Conservation (phyloP, 2,888 invertebrate genomes). For the Slavum lentiscoides region DNA sequence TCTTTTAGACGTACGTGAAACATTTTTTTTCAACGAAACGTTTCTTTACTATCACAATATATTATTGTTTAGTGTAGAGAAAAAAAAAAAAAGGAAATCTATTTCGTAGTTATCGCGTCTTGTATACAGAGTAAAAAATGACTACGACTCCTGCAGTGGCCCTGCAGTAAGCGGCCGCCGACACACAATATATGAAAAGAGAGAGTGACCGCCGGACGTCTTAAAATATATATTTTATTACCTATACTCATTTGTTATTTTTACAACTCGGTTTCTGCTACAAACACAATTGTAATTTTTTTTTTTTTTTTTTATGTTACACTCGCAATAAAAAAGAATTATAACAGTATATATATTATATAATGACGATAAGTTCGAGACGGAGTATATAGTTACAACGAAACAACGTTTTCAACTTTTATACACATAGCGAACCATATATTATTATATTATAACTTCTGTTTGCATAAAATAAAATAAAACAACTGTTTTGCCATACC, state of each 20-base stretch:
- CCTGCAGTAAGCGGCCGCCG: background rate
- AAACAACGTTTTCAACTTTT: background rate
- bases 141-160: background rate
- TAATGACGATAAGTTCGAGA: background rate
- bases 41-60: slow-evolving; percentile 19
- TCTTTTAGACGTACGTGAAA: slow-evolving; percentile 20
- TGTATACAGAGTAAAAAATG: background rate
- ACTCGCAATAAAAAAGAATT: background rate
- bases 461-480: too few species aligned
- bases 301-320: background rate
- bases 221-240: slow-evolving; percentile 8
- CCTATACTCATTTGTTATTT: background rate
- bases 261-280: background rate
- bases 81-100: background rate
- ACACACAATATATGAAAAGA: background rate
- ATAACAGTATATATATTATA: background rate
- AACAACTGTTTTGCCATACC: too few species aligned
- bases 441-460: too few species aligned
- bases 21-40: background rate
- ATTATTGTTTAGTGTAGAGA: background rate
- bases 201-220: background rate
- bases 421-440: background rate
- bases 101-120: background rate
- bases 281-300: slow-evolving; percentile 1
- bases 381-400: background rate